Evolutionary conservation across 2,797 vertebrate species (phyloP).

Genomic region (Hylomyscus alleni): DNA sequence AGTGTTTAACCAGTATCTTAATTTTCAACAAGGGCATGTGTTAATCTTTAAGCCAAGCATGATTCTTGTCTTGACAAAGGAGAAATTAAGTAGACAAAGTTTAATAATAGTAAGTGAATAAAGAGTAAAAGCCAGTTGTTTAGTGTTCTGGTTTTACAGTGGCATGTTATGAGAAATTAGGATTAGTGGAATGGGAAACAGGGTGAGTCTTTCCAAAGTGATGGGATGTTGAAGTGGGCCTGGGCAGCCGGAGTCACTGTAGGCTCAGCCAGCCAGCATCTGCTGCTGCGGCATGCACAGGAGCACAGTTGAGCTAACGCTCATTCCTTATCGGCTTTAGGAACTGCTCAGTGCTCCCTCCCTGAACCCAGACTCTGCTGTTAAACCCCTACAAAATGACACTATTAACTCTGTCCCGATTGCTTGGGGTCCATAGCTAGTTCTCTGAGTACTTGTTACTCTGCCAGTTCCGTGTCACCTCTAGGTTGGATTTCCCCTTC

Average conservation of each 20-base stretch:
- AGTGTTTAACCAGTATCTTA: background rate
- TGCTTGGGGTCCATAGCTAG: background rate
- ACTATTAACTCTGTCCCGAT: background rate
- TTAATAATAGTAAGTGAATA: background rate
- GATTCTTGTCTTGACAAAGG: background rate
- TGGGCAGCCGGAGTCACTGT: background rate
- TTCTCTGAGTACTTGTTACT: background rate
- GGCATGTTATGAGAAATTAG: conserved; percentile 6
- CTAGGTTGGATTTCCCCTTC: background rate
- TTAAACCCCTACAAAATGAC: background rate
- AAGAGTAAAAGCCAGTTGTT: background rate
- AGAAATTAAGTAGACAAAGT: background rate
- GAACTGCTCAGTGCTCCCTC: no score
- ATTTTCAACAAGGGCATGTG: background rate
- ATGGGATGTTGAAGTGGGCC: background rate
- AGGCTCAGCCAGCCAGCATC: background rate
- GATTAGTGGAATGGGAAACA: background rate
- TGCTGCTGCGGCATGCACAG: background rate
- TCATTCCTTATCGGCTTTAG: background rate
- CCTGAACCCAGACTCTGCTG: background rate
- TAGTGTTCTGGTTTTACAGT: background rate
- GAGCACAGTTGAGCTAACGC: background rate
- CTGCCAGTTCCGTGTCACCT: background rate
- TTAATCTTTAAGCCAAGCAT: background rate
- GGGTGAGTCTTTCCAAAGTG: background rate